These are phyloP conservation scores for Trachurus trachurus DNA, from an alignment of 2,797 vertebrate species.

Conservation along the genomic window DNA sequence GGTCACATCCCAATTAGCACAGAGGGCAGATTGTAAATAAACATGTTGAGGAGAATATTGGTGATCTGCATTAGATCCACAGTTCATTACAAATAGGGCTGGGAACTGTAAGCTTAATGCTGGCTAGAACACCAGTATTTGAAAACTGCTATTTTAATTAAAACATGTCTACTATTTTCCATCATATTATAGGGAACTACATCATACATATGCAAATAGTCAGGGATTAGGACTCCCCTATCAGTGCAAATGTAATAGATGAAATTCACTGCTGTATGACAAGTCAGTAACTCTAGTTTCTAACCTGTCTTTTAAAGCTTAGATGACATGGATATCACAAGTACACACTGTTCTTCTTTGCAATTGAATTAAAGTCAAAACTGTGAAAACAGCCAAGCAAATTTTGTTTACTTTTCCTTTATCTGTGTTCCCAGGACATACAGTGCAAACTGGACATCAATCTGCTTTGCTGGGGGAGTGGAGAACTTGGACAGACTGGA, in stretches of 20 bases:
- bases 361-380: constrained; percentile 10
- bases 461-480: constrained; percentile 73
- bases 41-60: constrained; percentile 77
- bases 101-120: constrained; percentile 24
- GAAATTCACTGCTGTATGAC: not conserved
- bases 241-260: not conserved
- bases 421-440: constrained; percentile 32
- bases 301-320: not conserved
- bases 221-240: not conserved
- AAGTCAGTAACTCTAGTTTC: not conserved
- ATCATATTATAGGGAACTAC: not conserved
- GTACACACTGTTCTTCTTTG: not conserved
- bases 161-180: constrained; percentile 7
- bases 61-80: constrained; percentile 68
- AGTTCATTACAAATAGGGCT: constrained; percentile 66
- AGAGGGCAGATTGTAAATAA: constrained; percentile 87
- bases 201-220: not conserved
- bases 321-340: not conserved
- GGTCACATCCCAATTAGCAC: constrained; percentile 91
- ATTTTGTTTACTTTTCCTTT: not conserved
- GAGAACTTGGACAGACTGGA: constrained; percentile 70
- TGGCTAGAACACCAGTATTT: constrained; percentile 6
- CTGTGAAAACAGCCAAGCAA: not conserved
- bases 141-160: not conserved
- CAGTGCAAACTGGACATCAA: constrained; percentile 31